These are phyloP conservation scores for Caenorhabditis panamensis DNA, from an alignment of 2,888 invertebrate species.

Conservation along the genomic window DNA sequence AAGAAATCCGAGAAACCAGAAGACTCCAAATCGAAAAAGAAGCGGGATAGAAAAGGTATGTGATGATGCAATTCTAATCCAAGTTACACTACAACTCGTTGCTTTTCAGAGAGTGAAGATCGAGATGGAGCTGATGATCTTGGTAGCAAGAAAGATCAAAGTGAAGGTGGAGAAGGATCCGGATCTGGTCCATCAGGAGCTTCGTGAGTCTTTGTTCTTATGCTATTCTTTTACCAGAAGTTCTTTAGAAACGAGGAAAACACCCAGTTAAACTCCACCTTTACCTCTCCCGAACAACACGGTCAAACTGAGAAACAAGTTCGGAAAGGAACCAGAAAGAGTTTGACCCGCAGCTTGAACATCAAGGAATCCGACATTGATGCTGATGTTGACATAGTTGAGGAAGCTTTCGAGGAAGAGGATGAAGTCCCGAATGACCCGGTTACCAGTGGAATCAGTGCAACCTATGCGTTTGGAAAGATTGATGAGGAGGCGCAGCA, in stretches of 20 bases:
- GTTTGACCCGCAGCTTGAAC: conserved; percentile 59
- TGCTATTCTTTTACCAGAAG: not conserved
- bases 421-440: conserved; percentile 42
- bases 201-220: conserved; percentile 6
- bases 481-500: conserved; percentile 39
- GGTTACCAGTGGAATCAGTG: conserved; percentile 13
- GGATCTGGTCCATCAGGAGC: not conserved
- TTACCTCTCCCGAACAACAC: conserved; percentile 42
- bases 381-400: conserved; percentile 60
- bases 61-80: not conserved
- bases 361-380: conserved; percentile 61
- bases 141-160: conserved; percentile 7
- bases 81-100: not conserved
- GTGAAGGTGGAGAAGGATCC: not conserved
- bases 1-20: conserved; percentile 26
- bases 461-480: conserved; percentile 27
- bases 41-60: conserved; percentile 38
- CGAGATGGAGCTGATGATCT: conserved; percentile 6
- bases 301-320: conserved; percentile 60
- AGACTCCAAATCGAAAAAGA: conserved; percentile 23
- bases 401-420: conserved; percentile 40
- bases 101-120: conserved; percentile 46
- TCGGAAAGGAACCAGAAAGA: conserved; percentile 47
- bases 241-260: conserved; percentile 31
- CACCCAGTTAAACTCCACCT: conserved; percentile 35